A percentile compares a stretch with the other conserved stretches of the same genome.
Evolutionary conservation across 92 coral and sea anemone genomes (phyloP).

Genomic region (Scolanthus callimorphus): DNA sequence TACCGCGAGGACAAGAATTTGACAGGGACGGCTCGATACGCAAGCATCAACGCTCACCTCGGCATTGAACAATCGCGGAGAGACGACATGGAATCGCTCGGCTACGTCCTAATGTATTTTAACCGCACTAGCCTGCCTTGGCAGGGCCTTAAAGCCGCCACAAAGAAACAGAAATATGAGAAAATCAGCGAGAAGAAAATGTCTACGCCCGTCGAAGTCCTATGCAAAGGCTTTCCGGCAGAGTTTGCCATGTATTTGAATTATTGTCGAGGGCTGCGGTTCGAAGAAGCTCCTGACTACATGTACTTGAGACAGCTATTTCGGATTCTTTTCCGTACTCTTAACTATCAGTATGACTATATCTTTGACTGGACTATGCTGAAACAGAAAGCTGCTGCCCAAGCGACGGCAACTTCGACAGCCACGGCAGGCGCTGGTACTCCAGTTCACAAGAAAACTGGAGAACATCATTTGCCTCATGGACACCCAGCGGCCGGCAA

Average conservation of each 20-base stretch:
- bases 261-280: constrained; percentile 94
- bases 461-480: constrained; percentile 44
- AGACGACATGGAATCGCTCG: constrained; percentile 97
- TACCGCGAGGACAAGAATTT: constrained; percentile 98
- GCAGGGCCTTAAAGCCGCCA: constrained; percentile 98
- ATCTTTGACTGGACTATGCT: constrained; percentile 99
- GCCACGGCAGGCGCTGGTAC: constrained; percentile 53
- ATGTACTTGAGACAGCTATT: constrained; percentile 97
- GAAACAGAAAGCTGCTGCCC: constrained; percentile 94
- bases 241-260: constrained; percentile 99
- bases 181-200: constrained; percentile 99
- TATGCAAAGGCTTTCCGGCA: constrained; percentile 98
- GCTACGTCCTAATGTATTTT: constrained; percentile 97
- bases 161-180: constrained; percentile 97
- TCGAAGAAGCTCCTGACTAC: constrained; percentile 95
- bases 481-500: constrained; percentile 33
- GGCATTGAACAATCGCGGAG: constrained; percentile 97
- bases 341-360: constrained; percentile 96
- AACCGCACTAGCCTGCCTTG: constrained; percentile 96
- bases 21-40: constrained; percentile 98
- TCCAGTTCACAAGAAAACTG: constrained; percentile 59
- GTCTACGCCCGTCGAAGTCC: constrained; percentile 96
- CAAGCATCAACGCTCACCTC: constrained; percentile 95
- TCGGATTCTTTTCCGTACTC: constrained; percentile 92
- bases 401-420: constrained; percentile 53